Evolutionary conservation across 2,888 invertebrate genomes (phyloP), one percentile per base, ranked within the genome.

Genomic region (Trachelus stipa): DNA sequence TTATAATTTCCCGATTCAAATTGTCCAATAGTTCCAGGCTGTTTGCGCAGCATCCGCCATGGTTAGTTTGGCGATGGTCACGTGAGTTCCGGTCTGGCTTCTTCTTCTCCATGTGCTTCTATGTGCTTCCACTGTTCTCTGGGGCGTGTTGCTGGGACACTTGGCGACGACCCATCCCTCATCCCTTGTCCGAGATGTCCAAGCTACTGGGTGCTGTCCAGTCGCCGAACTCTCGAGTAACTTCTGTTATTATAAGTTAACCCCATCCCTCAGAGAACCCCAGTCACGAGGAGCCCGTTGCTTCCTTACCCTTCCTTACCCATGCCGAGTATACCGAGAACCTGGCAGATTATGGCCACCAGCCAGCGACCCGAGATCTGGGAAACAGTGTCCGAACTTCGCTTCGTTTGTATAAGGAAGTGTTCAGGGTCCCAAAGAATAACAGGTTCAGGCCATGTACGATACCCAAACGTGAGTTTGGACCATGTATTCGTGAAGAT

Each of bases 231-330:
- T 90, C 89, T 86, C 87, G 79, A 87, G 87, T 86, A 91, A 91
- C 91, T 91, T 91, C 88, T 91, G 91, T 91, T 91, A 91, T 91
- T 91, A 91, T 91, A 91, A 91, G 91, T 91, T 91, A 89, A 91
- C 91, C 90, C 88, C 86, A 83, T 69, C 30, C 69, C 56, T 56
- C 78, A 79, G 82, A 75, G 74, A 79, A 75, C 79, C 80, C 79
- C 77, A 75, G 79, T 78, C 78, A 74, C 71, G 76, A 40, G 34
- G 68, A 76, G 69, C 69, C 34, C 31, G 34, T 73, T 34, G 68
- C 76, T 78, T 15, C 74, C n/a, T 40, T 30, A 23, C 56, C 35
- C 33, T 40, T 23, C 35, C 69, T 56, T 71, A 34, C 73, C 68
- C 56, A 34, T 56, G 34, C 76, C 77, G 37, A 33, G 76, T 75